These are phyloP conservation scores for Hyles vespertilio DNA, from an alignment of 1,140 invertebrate genomes.

Conservation along the genomic window DNA sequence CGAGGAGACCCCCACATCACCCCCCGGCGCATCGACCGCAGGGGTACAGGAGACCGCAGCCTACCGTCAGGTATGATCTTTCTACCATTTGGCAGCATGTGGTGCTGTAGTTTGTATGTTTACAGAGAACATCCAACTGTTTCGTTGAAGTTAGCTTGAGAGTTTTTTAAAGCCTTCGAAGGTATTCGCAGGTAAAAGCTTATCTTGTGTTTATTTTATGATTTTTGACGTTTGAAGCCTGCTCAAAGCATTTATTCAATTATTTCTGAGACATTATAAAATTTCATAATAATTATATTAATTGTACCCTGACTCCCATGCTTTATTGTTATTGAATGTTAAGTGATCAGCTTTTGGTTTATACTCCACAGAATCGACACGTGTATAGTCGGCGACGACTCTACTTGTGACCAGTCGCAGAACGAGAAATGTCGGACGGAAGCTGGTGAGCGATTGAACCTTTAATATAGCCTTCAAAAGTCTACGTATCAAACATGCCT, in stretches of 20 bases:
- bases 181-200: too few species aligned
- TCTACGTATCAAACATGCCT: background rate
- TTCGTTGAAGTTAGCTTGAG: too few species aligned
- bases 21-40: slow-evolving; percentile 17
- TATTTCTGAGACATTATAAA: too few species aligned
- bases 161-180: too few species aligned
- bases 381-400: slow-evolving; percentile 94
- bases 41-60: slow-evolving; percentile 47
- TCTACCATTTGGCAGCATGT: too few species aligned
- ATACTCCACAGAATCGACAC: slow-evolving; percentile 85
- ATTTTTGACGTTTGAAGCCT: too few species aligned
- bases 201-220: too few species aligned
- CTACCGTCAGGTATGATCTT: slow-evolving; percentile 55
- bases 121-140: too few species aligned
- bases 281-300: too few species aligned
- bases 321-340: background rate
- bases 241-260: too few species aligned
- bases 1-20: slow-evolving; percentile 14
- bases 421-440: slow-evolving; percentile 93
- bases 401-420: slow-evolving; percentile 91
- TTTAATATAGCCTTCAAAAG: background rate
- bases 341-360: slow-evolving; percentile 13
- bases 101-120: too few species aligned
- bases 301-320: too few species aligned
- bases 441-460: slow-evolving; percentile 71